Percentiles rank a stretch among this genome's conserved stretches.
These are phyloP conservation scores for Calliopum simillimum DNA, from an alignment of 2,888 invertebrate genomes.

Conservation along the genomic window DNA sequence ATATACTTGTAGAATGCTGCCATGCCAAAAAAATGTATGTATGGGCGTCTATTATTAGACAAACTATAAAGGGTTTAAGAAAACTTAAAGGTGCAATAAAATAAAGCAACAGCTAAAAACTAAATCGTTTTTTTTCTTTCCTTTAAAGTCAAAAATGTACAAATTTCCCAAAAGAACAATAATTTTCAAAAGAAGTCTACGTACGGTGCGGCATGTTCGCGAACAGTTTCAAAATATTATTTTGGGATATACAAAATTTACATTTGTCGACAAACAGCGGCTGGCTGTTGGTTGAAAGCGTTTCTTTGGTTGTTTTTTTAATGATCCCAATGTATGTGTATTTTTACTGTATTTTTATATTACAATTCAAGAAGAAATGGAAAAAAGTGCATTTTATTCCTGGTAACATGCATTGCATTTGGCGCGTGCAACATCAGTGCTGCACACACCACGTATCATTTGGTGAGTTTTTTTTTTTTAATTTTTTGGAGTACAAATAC, in stretches of 20 bases:
- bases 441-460: slow-evolving; percentile 2
- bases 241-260: slow-evolving; percentile 5
- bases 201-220: background rate
- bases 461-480: background rate
- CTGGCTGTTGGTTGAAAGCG: background rate
- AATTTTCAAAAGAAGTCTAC: no score
- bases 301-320: background rate
- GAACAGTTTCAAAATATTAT: slow-evolving; percentile 22
- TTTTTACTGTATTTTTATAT: slow-evolving; percentile 27
- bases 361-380: no score
- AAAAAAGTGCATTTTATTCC: slow-evolving; percentile 22
- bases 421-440: slow-evolving; percentile 11
- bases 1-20: no score
- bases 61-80: no score
- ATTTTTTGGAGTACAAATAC: background rate
- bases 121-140: no score
- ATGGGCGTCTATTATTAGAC: no score
- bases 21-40: no score
- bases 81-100: no score
- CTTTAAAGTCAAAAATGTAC: no score
- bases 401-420: background rate
- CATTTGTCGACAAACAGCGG: slow-evolving; percentile 12
- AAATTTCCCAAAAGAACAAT: no score
- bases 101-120: no score
- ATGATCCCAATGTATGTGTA: background rate